A percentile compares a stretch with the other conserved stretches of the same genome.
Evolutionary conservation across 2,113 vertebrate species (phyloP).

Genomic region (Oryzias woworae): DNA sequence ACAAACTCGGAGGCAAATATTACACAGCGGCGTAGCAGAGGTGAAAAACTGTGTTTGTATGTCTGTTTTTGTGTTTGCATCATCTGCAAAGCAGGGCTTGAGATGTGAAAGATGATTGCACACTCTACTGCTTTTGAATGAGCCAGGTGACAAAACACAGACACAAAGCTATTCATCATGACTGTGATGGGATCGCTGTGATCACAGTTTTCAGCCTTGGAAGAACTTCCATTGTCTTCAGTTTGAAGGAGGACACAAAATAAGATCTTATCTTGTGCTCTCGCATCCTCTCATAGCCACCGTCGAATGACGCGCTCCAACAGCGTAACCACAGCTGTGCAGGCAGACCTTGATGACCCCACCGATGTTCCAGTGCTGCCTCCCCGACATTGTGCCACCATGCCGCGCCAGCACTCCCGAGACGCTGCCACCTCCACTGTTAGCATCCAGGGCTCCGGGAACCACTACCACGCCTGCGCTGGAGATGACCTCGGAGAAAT

Average conservation of each 20-base stretch:
- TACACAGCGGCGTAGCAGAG: constrained; percentile 44
- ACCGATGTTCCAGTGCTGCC: constrained; percentile 14
- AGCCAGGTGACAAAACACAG: constrained; percentile 60
- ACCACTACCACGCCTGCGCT: constrained; percentile 94
- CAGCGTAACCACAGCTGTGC: constrained; percentile 92
- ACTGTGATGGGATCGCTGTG: constrained; percentile 34
- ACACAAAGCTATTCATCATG: constrained; percentile 29
- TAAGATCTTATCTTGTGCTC: background rate
- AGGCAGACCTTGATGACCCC: constrained; percentile 79
- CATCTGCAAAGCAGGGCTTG: constrained; percentile 18
- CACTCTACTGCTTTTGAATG: constrained; percentile 63
- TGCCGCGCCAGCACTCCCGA: constrained; percentile 89
- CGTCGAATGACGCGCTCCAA: constrained; percentile 71
- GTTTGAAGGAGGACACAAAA: constrained; percentile 2
- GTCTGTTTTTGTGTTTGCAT: constrained; percentile 19
- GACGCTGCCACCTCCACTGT: constrained; percentile 91
- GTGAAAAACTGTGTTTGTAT: constrained; percentile 30
- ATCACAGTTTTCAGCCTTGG: constrained; percentile 24
- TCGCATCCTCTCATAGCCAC: constrained; percentile 43
- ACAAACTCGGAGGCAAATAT: constrained; percentile 41
- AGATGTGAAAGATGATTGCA: constrained; percentile 44
- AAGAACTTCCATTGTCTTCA: constrained; percentile 9
- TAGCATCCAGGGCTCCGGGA: constrained; percentile 97
- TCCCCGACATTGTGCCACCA: constrained; percentile 74
- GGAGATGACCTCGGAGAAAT: constrained; percentile 89